Base-by-base conservation (phyloP, 2,797 vertebrate genomes). In the Oreochromis grahami region DNA sequence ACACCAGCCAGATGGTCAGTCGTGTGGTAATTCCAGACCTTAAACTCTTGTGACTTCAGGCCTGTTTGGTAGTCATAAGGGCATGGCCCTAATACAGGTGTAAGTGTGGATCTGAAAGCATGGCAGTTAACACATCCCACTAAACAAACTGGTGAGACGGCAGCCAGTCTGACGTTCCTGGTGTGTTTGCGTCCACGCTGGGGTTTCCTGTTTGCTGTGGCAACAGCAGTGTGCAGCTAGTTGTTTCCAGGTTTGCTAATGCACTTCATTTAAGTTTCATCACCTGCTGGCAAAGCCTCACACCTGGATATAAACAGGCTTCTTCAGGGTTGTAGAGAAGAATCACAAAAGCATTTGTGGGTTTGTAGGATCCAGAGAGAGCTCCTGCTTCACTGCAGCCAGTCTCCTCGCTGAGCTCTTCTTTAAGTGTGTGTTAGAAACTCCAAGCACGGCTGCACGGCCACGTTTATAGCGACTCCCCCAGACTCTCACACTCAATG, bases 401-500 rank as follows among this genome's bases (percentile, higher is more conserved):
- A 78, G 41, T n/a, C 55, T 8, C 78, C 29, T 77, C n/a, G 10
- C 45, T 79, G 56, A 80, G 50, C 17, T 56, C 34, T 76, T 77
- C 48, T 32, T 36, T 21, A 9, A 55, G 19, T 48, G 63, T 60
- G 41, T 32, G 13, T 36, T 32, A 55, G 19, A 41, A 45, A 78
- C 6, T 79, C 2, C 1, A 81, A 55, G 34, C 45, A n/a, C 5
- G 19, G 58, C 83, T 29, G 70, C 51, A 34, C 5, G 81, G 91
- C 80, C 86, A 81, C 89, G 80, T 93, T 91, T 88, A 87, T 81
- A 83, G 89, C 72, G 43, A 76, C 87, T 89, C 68, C 88, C 86
- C 92, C 38, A 87, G 77, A 3, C 92, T 89, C 88, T 36, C 86
- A 86, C 86, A 77, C 90, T 90, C 88, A 88, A 83, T 88, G 77